phyloP scores from a whole-genome alignment of 2,888 invertebrate genomes.

The Cataglyphis rosenhaueri region DNA sequence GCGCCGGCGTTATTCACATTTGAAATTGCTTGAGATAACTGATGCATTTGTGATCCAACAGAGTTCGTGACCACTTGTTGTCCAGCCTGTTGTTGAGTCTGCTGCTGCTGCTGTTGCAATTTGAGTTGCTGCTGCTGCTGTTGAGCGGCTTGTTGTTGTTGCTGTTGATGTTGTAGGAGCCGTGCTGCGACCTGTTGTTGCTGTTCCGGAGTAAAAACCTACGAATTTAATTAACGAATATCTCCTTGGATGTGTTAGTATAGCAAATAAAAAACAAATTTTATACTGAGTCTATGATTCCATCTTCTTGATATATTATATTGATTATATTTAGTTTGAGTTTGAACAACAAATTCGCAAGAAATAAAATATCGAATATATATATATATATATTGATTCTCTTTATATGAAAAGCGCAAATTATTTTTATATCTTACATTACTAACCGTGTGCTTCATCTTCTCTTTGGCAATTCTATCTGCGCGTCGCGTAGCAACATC shows the following conservation, averaged over 20 bases:
- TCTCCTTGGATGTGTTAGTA: neutral
- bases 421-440: conserved; percentile 23
- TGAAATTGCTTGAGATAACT: conserved; percentile 71
- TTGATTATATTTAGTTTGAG: neutral
- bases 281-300: neutral
- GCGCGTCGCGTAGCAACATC: conserved; percentile 93
- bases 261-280: neutral
- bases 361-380: neutral
- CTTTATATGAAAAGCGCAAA: neutral
- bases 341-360: neutral
- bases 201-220: conserved; percentile 80
- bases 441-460: conserved; percentile 87
- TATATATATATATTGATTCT: neutral
- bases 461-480: conserved; percentile 94
- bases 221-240: conserved; percentile 24
- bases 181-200: conserved; percentile 77
- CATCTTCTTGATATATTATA: neutral
- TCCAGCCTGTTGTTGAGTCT: conserved; percentile 66
- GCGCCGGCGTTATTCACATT: neutral
- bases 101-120: conserved; percentile 82
- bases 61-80: conserved; percentile 70
- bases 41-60: conserved; percentile 78
- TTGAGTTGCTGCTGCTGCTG: conserved; percentile 61
- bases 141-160: conserved; percentile 66
- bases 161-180: conserved; percentile 75